Evolutionary conservation across 2,113 vertebrate genomes (phyloP).

Genomic region (Hippocampus guttulatus): DNA sequence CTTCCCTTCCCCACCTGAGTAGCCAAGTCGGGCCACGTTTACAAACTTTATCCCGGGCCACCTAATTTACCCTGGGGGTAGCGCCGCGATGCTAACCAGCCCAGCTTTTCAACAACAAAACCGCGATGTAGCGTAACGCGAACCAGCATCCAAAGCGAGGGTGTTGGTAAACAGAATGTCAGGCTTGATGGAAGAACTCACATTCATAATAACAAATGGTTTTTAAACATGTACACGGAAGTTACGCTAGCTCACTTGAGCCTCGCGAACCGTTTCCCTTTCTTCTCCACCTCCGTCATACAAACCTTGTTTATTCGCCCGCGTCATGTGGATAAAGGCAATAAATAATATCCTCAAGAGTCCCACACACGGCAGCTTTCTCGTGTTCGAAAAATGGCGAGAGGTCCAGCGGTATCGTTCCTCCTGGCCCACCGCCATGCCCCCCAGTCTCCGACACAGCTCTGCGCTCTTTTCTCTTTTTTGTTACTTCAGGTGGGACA

Average conservation of each 20-base stretch:
- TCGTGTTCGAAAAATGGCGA: conserved; percentile 30
- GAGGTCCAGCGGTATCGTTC: conserved; percentile 40
- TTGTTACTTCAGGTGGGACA: conserved; percentile 25
- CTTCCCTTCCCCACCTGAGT: background rate
- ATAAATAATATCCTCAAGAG: conserved; percentile 76
- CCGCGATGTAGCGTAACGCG: background rate
- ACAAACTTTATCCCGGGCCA: conserved; percentile 1
- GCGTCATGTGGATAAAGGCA: conserved; percentile 72
- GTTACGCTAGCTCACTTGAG: background rate
- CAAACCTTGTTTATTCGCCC: conserved; percentile 77
- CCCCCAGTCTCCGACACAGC: background rate
- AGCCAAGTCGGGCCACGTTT: conserved; percentile 3
- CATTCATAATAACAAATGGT: background rate
- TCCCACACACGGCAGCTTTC: conserved; percentile 59
- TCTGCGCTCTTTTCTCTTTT: conserved; percentile 46
- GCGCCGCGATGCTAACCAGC: background rate
- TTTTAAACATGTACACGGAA: background rate
- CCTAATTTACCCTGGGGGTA: background rate
- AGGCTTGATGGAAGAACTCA: background rate
- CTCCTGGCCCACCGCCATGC: conserved; percentile 57
- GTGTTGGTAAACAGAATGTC: background rate
- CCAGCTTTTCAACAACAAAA: background rate
- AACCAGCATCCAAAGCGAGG: background rate
- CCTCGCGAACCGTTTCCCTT: background rate
- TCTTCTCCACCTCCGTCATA: conserved; percentile 23